phyloP scores from a whole-genome alignment of 2,797 vertebrate genomes.

The Margarornis squamiger region DNA sequence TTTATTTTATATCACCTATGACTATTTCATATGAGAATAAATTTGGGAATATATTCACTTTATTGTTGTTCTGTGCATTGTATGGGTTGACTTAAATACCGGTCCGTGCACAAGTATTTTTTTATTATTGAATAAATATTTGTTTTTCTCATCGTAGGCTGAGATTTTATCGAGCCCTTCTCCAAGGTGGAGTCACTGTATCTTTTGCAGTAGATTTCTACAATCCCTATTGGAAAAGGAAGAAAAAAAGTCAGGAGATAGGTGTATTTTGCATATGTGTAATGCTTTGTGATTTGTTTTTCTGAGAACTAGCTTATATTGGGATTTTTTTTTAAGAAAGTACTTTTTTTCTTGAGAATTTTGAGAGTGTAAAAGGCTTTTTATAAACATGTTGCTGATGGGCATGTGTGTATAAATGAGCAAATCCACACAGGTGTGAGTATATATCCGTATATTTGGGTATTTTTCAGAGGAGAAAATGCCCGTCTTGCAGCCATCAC shows the following conservation, averaged over 20 bases:
- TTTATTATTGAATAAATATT: background rate
- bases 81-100: background rate
- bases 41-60: background rate
- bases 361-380: background rate
- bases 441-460: background rate
- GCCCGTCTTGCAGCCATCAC: background rate
- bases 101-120: background rate
- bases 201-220: background rate
- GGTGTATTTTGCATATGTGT: background rate
- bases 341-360: background rate
- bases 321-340: background rate
- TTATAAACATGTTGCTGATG: rapidly evolving
- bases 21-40: background rate
- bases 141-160: background rate
- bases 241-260: background rate
- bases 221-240: background rate
- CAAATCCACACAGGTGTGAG: background rate
- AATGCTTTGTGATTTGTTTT: background rate
- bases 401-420: background rate
- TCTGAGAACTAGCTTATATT: background rate
- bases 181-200: background rate
- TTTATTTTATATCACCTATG: background rate
- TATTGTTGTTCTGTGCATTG: background rate
- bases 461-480: background rate
- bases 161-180: background rate